A percentile compares a stretch with the other conserved stretches of the same genome.
These are phyloP conservation scores for Circaetus cinerascens DNA, from an alignment of 2,113 vertebrate genomes.

Conservation along the genomic window DNA sequence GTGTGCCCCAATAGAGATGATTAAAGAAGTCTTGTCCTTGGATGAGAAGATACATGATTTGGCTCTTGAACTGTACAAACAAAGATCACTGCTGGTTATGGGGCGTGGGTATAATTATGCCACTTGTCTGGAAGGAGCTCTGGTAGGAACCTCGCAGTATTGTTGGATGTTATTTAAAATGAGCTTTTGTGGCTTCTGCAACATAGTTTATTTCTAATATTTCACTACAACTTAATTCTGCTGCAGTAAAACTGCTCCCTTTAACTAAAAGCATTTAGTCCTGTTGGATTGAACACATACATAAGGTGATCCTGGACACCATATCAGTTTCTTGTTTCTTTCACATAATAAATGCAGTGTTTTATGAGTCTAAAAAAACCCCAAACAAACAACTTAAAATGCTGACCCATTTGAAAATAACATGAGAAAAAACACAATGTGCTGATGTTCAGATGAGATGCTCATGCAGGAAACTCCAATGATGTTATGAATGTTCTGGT, in stretches of 20 bases:
- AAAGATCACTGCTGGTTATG: constrained; percentile 93
- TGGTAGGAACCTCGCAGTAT: constrained; percentile 78
- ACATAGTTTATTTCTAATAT: not conserved
- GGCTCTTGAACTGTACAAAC: constrained; percentile 87
- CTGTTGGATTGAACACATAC: not conserved
- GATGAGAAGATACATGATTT: constrained; percentile 88
- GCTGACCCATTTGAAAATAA: not conserved
- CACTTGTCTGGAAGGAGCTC: constrained; percentile 94
- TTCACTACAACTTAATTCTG: not conserved
- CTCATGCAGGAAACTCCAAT: not conserved
- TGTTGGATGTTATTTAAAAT: not conserved
- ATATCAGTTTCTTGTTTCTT: not conserved
- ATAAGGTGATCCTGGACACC: not conserved
- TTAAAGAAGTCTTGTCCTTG: constrained; percentile 87
- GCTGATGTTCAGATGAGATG: not conserved
- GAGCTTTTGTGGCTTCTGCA: not conserved
- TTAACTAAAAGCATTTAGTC: not conserved
- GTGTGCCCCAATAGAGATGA: constrained; percentile 71
- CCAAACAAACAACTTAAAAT: not conserved
- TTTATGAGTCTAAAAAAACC: not conserved
- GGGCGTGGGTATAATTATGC: constrained; percentile 95
- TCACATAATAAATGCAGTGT: not conserved
- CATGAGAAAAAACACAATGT: not conserved
- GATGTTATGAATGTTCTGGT: not conserved
- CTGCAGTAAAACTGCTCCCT: not conserved